Evolutionary conservation across 2,888 invertebrate species (phyloP), one percentile per base, ranked within the genome.

Genomic region (Rhaphigaster nebulosa): DNA sequence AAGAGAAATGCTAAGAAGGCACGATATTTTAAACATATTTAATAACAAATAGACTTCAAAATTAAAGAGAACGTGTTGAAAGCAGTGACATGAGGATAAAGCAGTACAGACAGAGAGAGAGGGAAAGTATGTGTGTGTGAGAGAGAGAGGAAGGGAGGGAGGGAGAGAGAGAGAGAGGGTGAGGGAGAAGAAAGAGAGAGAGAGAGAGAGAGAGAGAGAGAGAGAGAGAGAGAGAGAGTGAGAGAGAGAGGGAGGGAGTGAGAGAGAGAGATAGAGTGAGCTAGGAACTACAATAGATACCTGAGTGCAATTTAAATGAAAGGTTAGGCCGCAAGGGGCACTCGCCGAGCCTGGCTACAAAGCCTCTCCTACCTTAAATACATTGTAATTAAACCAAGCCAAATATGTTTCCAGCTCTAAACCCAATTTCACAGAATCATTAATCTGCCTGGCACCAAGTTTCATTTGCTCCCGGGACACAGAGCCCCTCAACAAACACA

Each of bases 391-490:
- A 84, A 84, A 84, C 84, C 84, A 84, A 54, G 56, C 88, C 88
- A 88, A 88, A 56, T 88, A 88, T 56, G 88, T 88, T 88, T 54
- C 60, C 88, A 54, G 88, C 88, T 54, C 88, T 88, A 54, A 88
- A 50, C 60, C 56, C 50, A 38, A 38, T 88, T 60, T 38, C 88
- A 88, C 88, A 56, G 54, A 52, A 50, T 84, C 84, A 84, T 84
- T 84, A 84, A 84, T 84, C 84, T 84, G 45, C 45, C 84, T 13
- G 84, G n/a, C 70, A 76, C 84, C 45, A n/a, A 26, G 84, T 84
- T 84, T 84, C 84, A 84, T 84, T 84, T 84, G 84, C 84, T 20
- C 38, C 70, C 8, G 20, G 38, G 45, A 84, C 38, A 45, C 23
- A 34, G 0, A 45, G 26, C 1, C 45, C 6, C 45, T 84, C 45